Evolutionary conservation across 1,140 invertebrate genomes (phyloP).

Genomic region (Adelges cooleyi): DNA sequence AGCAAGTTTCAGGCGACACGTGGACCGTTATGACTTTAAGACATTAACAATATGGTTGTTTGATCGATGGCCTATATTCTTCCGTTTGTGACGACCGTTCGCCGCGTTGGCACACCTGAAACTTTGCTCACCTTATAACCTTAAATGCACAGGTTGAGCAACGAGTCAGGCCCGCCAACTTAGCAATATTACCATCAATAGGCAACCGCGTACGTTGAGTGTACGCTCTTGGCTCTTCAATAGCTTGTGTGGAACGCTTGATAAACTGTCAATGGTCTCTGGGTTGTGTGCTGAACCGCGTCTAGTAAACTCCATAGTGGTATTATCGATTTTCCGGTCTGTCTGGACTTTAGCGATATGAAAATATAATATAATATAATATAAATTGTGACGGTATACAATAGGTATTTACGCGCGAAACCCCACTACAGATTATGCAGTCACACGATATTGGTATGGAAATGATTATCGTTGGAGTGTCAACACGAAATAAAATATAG

Average conservation of each 20-base stretch:
- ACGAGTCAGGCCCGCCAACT: conserved; percentile 34
- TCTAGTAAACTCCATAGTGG: background rate
- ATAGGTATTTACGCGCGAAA: background rate
- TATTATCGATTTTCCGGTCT: background rate
- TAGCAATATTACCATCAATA: background rate
- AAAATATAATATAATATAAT: background rate
- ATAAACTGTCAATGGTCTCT: background rate
- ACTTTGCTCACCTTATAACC: conserved; percentile 34
- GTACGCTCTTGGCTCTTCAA: no score
- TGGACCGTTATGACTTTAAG: conserved; percentile 30
- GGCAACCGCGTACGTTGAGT: no score
- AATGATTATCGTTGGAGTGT: no score
- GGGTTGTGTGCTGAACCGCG: background rate
- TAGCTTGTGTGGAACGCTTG: background rate
- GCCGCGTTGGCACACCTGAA: conserved; percentile 34
- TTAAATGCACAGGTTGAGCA: conserved; percentile 32
- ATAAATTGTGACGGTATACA: background rate
- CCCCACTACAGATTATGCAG: background rate
- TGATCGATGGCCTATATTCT: no score
- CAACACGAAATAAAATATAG: no score
- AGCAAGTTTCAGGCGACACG: conserved; percentile 36
- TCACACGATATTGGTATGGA: no score
- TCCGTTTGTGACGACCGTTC: background rate
- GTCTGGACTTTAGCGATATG: conserved; percentile 11
- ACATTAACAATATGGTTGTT: no score